Base-by-base conservation (phyloP, 2,888 invertebrate species). In the Erebia aethiops region DNA sequence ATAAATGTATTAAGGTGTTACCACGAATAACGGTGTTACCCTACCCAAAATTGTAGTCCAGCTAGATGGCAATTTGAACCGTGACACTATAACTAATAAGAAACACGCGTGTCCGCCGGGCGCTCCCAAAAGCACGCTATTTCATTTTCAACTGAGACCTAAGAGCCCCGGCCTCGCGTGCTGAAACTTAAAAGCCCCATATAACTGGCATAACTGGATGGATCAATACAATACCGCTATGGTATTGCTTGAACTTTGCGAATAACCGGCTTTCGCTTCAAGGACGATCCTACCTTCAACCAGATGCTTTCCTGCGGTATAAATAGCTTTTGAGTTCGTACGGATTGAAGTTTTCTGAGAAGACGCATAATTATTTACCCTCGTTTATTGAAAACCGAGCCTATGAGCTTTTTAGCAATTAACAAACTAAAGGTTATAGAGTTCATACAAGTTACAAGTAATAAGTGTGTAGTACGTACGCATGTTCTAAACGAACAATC, bases 141-240 rank as follows among this genome's bases (percentile, higher is more conserved):
- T 26, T 49, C 49, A 58, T 83, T 67, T 21, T 46, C 26, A 57
- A 84, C 83, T 82, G 82, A 82, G 78, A 77, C 13, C 21, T 77
- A 13, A 57, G 26, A 57, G 21, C 56, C 54, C 16, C 76, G 79
- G 80, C 82, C 74, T 89, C 83, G 90, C 91, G 91, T 90, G 91
- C 79, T 79, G 72, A 57, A 43, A 77, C 35, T 35, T 35, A 80
- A 79, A 78, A 78, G 81, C 80, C 66, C 82, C 83, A 80, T 78
- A 76, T 75, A 77, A 79, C 79, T 78, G 76, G 71, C 78, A 76
- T 75, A 77, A 79, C 79, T 78, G 76, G 71, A 71, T 74, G 76
- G 81, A 80, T 81, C 81, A 76, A 81, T 81, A 80, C 75, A 76
- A 81, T 81, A 80, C 75, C 74, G 75, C 75, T 71, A 77, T 77